A percentile compares a stretch with the other conserved stretches of the same genome.
These are phyloP conservation scores for Mimachlamys varia DNA, from an alignment of 2,888 invertebrate species.

Conservation along the genomic window DNA sequence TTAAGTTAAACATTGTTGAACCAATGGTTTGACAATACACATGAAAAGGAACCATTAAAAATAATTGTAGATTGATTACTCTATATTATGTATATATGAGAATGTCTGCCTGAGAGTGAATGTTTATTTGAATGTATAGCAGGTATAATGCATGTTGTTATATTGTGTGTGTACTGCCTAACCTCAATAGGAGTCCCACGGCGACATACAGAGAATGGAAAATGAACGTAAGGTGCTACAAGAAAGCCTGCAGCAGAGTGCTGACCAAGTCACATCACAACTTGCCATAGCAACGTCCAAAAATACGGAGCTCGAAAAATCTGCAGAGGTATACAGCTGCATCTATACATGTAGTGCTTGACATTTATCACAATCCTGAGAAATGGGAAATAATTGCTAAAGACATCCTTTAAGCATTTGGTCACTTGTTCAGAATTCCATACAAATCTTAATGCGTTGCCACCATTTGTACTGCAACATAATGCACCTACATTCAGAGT, in stretches of 20 bases:
- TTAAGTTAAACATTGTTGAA: too few relatives aligned
- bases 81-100: neutral
- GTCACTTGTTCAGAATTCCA: too few relatives aligned
- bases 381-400: neutral
- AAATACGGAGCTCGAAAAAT: slow-evolving; percentile 72
- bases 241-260: slow-evolving; percentile 75
- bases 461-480: too few relatives aligned
- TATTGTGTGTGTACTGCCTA: slow-evolving; percentile 41
- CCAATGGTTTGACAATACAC: too few relatives aligned
- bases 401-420: slow-evolving; percentile 13
- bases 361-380: too few relatives aligned
- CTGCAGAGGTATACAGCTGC: slow-evolving; percentile 72
- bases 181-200: slow-evolving; percentile 64
- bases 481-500: too few relatives aligned
- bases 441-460: too few relatives aligned
- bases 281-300: slow-evolving; percentile 60
- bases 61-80: too few relatives aligned
- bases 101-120: neutral
- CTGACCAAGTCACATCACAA: slow-evolving; percentile 73
- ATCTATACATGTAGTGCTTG: neutral
- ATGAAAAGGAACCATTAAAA: too few relatives aligned
- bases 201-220: slow-evolving; percentile 70
- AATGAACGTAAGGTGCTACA: slow-evolving; percentile 73
- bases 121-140: neutral
- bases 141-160: slow-evolving; percentile 43